Evolutionary conservation across 2,888 invertebrate genomes (phyloP), one percentile per base, ranked within the genome.

Genomic region (Halocaridina rubra): DNA sequence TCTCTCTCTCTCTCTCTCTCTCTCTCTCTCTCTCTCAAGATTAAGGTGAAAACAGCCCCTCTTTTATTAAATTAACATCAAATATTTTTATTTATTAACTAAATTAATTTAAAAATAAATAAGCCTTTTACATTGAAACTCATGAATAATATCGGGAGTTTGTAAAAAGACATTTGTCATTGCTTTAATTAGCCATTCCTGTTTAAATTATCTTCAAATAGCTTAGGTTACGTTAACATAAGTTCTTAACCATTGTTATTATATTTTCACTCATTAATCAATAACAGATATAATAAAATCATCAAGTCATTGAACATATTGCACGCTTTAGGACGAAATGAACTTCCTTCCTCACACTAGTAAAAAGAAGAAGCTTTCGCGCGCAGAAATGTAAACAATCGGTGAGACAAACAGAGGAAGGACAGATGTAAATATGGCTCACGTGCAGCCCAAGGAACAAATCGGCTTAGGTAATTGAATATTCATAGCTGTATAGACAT

Each of bases 391-490:
- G 24, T 24, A 59, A 22, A 59, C 19, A 5, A 19, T 7, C 0
- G 59, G 59, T 59, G 59, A 30, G 61, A 19, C 10, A 39, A 46
- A 24, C 22, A 46, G 27, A 33, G 27, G 13, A 16, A 53, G 3
- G n/a, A 4, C 3, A 13, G 1, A 19, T 46, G 75, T 53, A 74
- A 79, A 75, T 30, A 84, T 84, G 84, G 78, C 84, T 8, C 64
- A 46, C n/a, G 67, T 84, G 2, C 84, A 75, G 33, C 80, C 84
- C 8, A 84, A 80, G 59, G 75, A 84, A 22, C 61, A 75, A 30
- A 72, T 75, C 24, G 8, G 71, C 10, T 61, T 80, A 22, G 80
- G 84, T 84, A 64, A 69, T 22, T n/a, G n/a, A n/a, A n/a, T n/a
- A n/a, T n/a, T n/a, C n/a, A n/a, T n/a, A n/a, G n/a, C n/a, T n/a